A percentile compares a stretch with the other conserved stretches of the same genome.
These are phyloP conservation scores for Sinohyriopsis cumingii DNA, from an alignment of 2,888 invertebrate species.

Conservation along the genomic window DNA sequence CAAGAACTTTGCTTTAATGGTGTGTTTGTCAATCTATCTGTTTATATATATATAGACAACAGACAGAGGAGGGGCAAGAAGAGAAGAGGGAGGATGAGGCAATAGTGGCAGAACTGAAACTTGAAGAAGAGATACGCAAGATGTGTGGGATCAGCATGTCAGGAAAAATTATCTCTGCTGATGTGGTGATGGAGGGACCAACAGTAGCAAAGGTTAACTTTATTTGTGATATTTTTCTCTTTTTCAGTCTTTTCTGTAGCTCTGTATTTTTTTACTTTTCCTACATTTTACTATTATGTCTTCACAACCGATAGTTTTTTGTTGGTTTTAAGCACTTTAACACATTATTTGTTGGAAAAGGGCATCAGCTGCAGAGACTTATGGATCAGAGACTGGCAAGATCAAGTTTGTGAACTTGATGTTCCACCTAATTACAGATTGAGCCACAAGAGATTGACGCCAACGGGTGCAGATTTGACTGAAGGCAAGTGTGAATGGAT, in stretches of 20 bases:
- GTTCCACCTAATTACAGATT: no score
- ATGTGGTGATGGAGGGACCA: slow-evolving; percentile 28
- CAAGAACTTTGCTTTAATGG: neutral
- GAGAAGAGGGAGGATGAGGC: slow-evolving; percentile 33
- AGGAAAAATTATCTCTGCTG: slow-evolving; percentile 56
- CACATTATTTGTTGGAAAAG: no score
- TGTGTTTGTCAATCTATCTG: neutral
- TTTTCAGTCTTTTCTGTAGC: neutral
- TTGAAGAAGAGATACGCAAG: slow-evolving; percentile 84
- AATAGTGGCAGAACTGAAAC: slow-evolving; percentile 67
- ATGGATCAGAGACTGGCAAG: no score
- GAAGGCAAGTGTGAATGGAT: no score
- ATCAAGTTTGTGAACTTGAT: no score
- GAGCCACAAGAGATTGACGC: no score
- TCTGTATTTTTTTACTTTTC: neutral
- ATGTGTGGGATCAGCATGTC: slow-evolving; percentile 78
- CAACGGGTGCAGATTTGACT: no score
- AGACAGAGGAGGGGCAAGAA: slow-evolving; percentile 11
- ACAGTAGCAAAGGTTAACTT: slow-evolving; percentile 28
- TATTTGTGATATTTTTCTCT: neutral
- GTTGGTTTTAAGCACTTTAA: neutral
- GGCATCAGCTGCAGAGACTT: no score
- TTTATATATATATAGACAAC: neutral
- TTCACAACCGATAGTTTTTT: neutral
- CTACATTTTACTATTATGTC: neutral